Evolutionary conservation across 2,797 vertebrate species (phyloP).

Genomic region (Arnoldichthys spilopterus): DNA sequence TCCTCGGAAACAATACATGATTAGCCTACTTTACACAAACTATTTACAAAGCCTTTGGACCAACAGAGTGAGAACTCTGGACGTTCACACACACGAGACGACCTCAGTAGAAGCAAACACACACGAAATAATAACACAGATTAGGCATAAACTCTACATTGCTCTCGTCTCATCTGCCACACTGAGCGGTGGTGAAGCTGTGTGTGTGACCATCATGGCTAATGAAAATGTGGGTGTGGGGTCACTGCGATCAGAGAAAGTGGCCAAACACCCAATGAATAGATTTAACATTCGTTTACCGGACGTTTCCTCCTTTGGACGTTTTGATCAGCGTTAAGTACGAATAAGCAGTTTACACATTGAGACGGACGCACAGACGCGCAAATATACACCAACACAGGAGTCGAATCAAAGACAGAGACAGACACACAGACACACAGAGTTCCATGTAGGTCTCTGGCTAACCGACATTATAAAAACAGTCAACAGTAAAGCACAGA

Average conservation of each 20-base stretch:
- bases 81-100: constrained; percentile 35
- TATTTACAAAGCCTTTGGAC: constrained; percentile 60
- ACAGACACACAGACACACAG: background rate
- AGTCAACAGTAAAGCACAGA: constrained; percentile 7
- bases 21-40: constrained; percentile 46
- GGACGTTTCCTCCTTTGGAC: background rate
- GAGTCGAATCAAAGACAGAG: background rate
- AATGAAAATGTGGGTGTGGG: constrained; percentile 1
- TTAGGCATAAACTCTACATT: constrained; percentile 10
- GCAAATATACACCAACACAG: background rate
- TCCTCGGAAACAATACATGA: constrained; percentile 30
- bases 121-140: constrained; percentile 35
- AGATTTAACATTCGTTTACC: background rate
- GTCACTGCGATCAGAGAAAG: background rate
- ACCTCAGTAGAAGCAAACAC: constrained; percentile 16
- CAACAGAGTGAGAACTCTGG: constrained; percentile 39
- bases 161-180: constrained; percentile 21
- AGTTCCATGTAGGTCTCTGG: background rate
- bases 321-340: background rate
- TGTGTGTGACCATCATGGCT: constrained; percentile 20
- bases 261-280: background rate
- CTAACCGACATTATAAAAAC: constrained; percentile 27
- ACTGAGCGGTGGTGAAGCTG: background rate
- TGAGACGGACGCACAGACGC: background rate
- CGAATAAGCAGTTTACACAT: constrained; percentile 11